phyloP scores from a whole-genome alignment of 37 sponge, comb jelly and placozoan genomes.

The Mnemiopsis leidyi region DNA sequence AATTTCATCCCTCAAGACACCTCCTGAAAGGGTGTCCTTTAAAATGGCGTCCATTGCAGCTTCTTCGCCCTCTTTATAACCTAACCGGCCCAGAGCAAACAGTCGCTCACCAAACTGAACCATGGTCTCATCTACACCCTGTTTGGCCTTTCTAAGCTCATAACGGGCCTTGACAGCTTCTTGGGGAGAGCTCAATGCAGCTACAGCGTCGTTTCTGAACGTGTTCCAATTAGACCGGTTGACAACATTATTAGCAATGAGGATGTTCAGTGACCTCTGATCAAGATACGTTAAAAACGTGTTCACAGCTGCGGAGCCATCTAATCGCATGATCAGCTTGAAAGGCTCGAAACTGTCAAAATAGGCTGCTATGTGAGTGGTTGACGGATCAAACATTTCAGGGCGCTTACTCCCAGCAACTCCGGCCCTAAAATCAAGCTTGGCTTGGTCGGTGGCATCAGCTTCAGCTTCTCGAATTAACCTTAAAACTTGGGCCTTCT shows the following conservation, averaged over 20 bases:
- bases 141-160: background rate
- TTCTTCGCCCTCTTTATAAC: background rate
- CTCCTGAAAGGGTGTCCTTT: background rate
- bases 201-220: background rate
- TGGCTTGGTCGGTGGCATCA: background rate
- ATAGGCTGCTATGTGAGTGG: background rate
- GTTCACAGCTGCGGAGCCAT: background rate
- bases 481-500: too few species aligned
- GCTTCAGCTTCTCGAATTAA: too few species aligned
- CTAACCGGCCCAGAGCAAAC: background rate
- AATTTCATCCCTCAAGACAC: background rate
- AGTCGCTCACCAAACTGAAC: background rate
- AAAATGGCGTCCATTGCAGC: background rate
- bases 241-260: background rate
- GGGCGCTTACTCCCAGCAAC: background rate
- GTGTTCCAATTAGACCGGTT: background rate
- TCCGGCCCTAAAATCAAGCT: background rate
- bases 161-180: background rate
- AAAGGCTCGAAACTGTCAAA: background rate
- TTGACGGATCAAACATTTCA: background rate
- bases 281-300: constrained; percentile 22
- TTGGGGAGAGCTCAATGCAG: background rate
- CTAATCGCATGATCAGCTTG: background rate
- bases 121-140: background rate
- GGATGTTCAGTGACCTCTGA: background rate